Evolutionary conservation across 2,888 invertebrate species (phyloP).

Genomic region (Hydrotaea cyrtoneurina): DNA sequence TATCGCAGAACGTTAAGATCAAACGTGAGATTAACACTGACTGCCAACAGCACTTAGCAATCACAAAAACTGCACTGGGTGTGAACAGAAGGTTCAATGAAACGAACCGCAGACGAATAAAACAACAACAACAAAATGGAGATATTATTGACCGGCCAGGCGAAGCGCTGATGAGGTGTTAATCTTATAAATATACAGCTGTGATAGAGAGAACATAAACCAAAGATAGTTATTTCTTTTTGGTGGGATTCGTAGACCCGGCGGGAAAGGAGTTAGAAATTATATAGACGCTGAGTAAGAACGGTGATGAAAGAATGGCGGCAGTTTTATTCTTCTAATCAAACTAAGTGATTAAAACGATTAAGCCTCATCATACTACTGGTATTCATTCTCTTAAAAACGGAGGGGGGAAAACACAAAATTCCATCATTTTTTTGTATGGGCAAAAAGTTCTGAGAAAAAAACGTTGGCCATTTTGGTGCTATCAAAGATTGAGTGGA

Average conservation of each 20-base stretch:
- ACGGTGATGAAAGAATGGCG: neutral
- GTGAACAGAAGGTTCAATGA: conserved; percentile 63
- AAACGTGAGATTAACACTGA: conserved; percentile 63
- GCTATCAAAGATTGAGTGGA: too few species aligned
- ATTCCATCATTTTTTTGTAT: too few species aligned
- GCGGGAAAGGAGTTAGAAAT: neutral
- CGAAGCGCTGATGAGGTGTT: conserved; percentile 13
- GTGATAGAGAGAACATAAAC: neutral
- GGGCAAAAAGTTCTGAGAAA: too few species aligned
- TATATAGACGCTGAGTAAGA: neutral
- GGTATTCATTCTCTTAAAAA: too few species aligned
- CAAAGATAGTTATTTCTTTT: conserved; percentile 13
- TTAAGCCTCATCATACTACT: neutral
- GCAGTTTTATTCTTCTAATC: neutral
- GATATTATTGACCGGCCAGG: conserved; percentile 17
- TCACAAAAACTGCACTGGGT: conserved; percentile 61
- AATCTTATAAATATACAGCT: conserved; percentile 14
- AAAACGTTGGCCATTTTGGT: too few species aligned
- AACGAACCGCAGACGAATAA: neutral
- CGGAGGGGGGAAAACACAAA: too few species aligned
- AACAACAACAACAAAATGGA: too few species aligned
- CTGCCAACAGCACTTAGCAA: conserved; percentile 8
- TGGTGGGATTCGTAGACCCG: neutral
- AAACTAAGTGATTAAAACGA: neutral
- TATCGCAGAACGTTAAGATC: conserved; percentile 66